Evolutionary conservation across 1,140 invertebrate genomes (phyloP).

Genomic region (Drosophila bifasciata): DNA sequence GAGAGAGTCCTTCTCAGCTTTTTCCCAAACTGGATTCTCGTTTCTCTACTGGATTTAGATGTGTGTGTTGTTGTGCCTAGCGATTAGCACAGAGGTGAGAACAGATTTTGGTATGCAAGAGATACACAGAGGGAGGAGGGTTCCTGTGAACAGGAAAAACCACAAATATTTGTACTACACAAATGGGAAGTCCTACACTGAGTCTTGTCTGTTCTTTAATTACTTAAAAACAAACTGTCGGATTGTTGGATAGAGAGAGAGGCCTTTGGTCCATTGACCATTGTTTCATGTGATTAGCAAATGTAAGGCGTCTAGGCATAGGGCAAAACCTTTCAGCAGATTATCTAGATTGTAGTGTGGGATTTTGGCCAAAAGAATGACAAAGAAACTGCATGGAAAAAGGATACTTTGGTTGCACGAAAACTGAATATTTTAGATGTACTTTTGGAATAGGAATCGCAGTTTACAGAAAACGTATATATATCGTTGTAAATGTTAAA

Average conservation of each 20-base stretch:
- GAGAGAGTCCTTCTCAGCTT: slow-evolving; percentile 24
- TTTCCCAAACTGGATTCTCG: slow-evolving; percentile 31
- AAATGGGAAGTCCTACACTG: slow-evolving; percentile 23
- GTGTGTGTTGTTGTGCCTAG: slow-evolving; percentile 37
- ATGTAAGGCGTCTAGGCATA: background rate
- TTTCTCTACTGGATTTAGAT: background rate
- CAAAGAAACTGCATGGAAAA: background rate
- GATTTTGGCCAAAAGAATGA: background rate
- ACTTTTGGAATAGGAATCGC: background rate
- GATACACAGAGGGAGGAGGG: slow-evolving; percentile 4
- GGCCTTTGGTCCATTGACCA: too few relatives aligned
- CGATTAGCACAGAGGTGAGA: slow-evolving; percentile 54
- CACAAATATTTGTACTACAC: slow-evolving; percentile 70
- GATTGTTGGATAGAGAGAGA: background rate
- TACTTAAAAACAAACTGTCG: slow-evolving; percentile 52
- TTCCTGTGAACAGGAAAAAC: slow-evolving; percentile 52
- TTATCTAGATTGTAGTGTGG: background rate
- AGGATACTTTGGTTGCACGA: background rate
- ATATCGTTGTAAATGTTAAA: too few relatives aligned
- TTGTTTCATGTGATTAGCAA: background rate
- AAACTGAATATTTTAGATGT: background rate
- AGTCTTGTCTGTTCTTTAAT: slow-evolving; percentile 61
- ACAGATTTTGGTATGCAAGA: slow-evolving; percentile 31
- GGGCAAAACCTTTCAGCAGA: slow-evolving; percentile 6
- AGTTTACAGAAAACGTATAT: background rate